phyloP scores from a whole-genome alignment of 2,113 vertebrate species.

The Actinemys pallida region DNA sequence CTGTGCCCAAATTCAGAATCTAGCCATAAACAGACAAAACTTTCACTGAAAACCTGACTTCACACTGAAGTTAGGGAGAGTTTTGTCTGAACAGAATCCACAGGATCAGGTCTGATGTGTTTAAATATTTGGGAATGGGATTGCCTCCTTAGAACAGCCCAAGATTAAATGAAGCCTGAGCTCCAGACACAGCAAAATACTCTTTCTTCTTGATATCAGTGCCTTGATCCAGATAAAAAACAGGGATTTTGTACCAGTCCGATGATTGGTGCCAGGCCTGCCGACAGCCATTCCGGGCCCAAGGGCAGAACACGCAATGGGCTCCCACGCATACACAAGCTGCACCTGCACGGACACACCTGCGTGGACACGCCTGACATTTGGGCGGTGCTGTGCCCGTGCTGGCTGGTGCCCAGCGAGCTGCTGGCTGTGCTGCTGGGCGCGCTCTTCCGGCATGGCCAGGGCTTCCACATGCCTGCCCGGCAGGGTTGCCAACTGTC shows the following conservation, averaged over 20 bases:
- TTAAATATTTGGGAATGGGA: background rate
- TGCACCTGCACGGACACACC: too few species aligned
- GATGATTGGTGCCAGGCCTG: background rate
- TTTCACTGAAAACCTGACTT: background rate
- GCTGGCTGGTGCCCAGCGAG: too few species aligned
- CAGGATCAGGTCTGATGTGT: background rate
- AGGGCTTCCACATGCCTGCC: too few species aligned
- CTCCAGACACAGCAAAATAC: background rate
- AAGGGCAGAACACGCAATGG: too few species aligned
- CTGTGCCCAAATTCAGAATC: accelerated
- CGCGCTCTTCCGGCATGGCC: too few species aligned
- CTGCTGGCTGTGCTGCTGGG: too few species aligned
- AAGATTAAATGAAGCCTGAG: background rate
- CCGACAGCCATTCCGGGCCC: too few species aligned
- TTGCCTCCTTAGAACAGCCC: background rate
- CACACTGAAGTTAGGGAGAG: background rate
- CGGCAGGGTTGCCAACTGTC: too few species aligned
- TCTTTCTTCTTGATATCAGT: background rate
- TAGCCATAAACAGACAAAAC: conserved; percentile 10
- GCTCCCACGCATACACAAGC: too few species aligned
- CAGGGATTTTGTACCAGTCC: background rate
- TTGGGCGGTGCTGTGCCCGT: too few species aligned
- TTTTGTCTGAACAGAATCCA: background rate
- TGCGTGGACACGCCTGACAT: too few species aligned
- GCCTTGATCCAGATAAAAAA: background rate